Evolutionary conservation across 1,140 invertebrate genomes (phyloP), one percentile per base, ranked within the genome.

Genomic region (Drosophila kurseongensis): DNA sequence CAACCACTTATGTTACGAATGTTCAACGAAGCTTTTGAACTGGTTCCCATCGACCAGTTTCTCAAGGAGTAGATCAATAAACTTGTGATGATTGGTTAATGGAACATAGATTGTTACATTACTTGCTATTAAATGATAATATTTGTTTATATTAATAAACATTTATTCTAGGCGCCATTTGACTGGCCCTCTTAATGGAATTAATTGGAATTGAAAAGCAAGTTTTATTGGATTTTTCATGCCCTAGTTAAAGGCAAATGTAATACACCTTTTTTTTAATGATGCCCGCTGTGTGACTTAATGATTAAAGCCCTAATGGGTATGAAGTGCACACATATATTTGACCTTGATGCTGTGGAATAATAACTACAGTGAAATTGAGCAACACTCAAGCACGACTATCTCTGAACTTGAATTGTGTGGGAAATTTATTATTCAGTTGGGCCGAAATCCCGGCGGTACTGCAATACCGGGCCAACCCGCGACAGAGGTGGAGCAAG

Each of bases 401-500:
- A 32, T 18, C 40, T 27, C 5, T 13, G 27, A 27, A 50, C n/a
- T 14, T 51, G 13, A 44, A 18, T 3, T 16, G 3, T 6, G 38
- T 67, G 23, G 58, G 8, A 27, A 32, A 78, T 79, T 42, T 60
- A 78, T 78, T 60, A 9, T 12, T 78, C 9, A 78, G 55, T 48
- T 78, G 76, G 76, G 68, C 75, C 51, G 69, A 79, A 75, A 57
- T 79, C 77, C 68, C 80, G 80, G 80, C 91, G 93, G 93, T 93
- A 93, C 94, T 94, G 94, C 94, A 95, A 93, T 94, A 85, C 78
- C 75, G 68, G 80, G 62, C 63, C 73, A 67, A 81, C 78, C 66
- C 73, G 72, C 35, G 56, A 75, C 65, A 72, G 65, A 80, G 77
- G 76, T 78, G 68, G 68, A 60, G 77, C 68, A 79, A 78, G 77